Evolutionary conservation across 2,888 invertebrate genomes (phyloP), one percentile per base, ranked within the genome.

Genomic region (Phymatocera aterrima): DNA sequence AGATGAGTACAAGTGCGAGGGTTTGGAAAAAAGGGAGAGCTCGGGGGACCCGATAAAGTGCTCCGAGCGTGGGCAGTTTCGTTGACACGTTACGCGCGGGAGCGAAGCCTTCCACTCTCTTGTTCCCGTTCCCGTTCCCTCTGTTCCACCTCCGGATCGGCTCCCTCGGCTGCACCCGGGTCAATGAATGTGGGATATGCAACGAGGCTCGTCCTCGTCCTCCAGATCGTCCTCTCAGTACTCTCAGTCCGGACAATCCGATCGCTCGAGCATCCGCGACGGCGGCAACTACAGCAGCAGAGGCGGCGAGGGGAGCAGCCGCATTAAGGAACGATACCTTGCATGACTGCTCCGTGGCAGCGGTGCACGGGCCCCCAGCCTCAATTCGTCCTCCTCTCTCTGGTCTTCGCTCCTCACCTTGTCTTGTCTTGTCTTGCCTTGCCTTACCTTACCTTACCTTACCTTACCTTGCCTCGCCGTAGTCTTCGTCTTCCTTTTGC

Each of bases 31-130:
- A 37, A 40, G 83, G 81, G 81, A 28, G 80, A 81, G 65, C 81
- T 81, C 83, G 84, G 81, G 34, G 80, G 81, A 64, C 81, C 81
- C 83, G 84, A 86, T 85, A 84, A 84, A 85, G 81, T 79, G 81
- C 80, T 83, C 81, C 79, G 31, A 46, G 68, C 68, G 43, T 78
- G 79, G 77, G 79, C 81, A 82, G 80, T 81, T 79, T 78, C 81
- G 80, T 83, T 82, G 82, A 82, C 81, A 81, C 72, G 72, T 72
- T 72, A 72, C 72, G 72, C 72, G 72, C 72, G 72, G 24, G 51
- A 43, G 24, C 43, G 3, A 8, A 43, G 43, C 24, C 46, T 18
- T 18, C 77, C 37, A 1, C 61, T 6, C 15, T 28, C 18, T 82
- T 83, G 82, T 81, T 79, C 82, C 60, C 77, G 79, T 75, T 57